Base-by-base conservation (phyloP, 2,888 invertebrate genomes). In the Ellobium chinense region DNA sequence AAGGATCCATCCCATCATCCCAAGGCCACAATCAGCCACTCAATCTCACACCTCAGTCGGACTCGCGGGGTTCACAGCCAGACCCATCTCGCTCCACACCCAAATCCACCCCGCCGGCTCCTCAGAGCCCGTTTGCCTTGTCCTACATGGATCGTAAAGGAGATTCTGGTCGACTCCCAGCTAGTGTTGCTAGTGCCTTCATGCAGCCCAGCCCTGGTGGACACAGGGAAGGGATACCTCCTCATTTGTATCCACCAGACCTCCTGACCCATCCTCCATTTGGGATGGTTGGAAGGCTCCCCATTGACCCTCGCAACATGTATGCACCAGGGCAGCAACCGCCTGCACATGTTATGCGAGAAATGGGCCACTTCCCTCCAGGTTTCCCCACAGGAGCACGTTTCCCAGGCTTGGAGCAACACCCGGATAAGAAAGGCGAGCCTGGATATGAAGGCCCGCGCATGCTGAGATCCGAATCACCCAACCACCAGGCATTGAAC, bases 291-390 rank as follows among this genome's bases (percentile, higher is more conserved):
- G 82, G 87, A 1, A 81, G 88, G n/a, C 81, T 88, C 76, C 84
- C 84, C 14, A 80, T 89, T n/a, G 89, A 89, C 24, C 89, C 89
- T n/a, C 88, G 88, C 18, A n/a, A n/a, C n/a, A 83, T 87, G 5
- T 84, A 80, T 54, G 72, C 58, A 36, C 73, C 66, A 58, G 81
- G 76, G 21, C 83, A 77, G 62, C 84, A 75, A 54, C 82, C 66
- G 29, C 75, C 84, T 18, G 78, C 84, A 7, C 85, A 83, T 21
- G 78, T 83, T 18, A 56, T 85, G 60, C 46, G 84, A 18, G 84
- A 82, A 9, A 14, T 72, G 29, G 66, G 69, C 0, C 70, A 74
- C 21, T 82, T 80, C 69, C 72, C 76, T 14, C 77, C 63, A 68
- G 68, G 66, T 18, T 77, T 83, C n/a, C n/a, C 83, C 14, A 73